Evolutionary conservation across 2,113 vertebrate genomes (phyloP).

Genomic region (Neolamprologus brichardi): DNA sequence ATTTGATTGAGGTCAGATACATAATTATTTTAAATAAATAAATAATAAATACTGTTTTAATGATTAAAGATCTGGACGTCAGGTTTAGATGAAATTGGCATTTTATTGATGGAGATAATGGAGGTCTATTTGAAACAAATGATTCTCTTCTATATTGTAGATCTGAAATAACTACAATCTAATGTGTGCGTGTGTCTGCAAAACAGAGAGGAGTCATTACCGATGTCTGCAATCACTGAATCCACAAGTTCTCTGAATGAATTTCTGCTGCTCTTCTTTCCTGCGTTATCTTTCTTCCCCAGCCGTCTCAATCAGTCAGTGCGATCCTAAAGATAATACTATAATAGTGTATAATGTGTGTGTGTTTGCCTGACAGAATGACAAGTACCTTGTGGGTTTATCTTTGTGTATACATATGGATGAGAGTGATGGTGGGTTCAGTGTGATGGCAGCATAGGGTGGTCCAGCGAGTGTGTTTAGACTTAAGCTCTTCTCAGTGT

Average conservation of each 20-base stretch:
- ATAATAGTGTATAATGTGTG: neutral
- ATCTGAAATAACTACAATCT: neutral
- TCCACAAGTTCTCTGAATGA: neutral
- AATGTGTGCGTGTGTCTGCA: neutral
- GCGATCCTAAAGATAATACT: neutral
- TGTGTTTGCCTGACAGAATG: neutral
- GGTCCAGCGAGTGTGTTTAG: slow-evolving; percentile 7
- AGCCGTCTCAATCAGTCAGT: neutral
- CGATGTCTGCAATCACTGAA: neutral
- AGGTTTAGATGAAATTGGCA: neutral
- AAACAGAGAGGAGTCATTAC: neutral
- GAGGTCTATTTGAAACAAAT: neutral
- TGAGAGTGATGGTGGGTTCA: neutral
- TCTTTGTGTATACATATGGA: neutral
- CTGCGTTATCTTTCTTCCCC: neutral
- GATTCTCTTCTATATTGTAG: neutral
- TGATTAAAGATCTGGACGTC: neutral
- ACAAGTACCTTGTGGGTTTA: neutral
- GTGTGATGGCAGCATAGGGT: neutral
- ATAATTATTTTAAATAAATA: neutral
- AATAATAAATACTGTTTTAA: neutral
- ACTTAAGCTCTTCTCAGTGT: neutral
- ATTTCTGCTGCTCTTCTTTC: neutral
- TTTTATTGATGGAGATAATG: neutral
- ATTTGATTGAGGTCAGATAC: neutral